phyloP scores from a whole-genome alignment of 2,888 invertebrate species.

The Theretra japonica region DNA sequence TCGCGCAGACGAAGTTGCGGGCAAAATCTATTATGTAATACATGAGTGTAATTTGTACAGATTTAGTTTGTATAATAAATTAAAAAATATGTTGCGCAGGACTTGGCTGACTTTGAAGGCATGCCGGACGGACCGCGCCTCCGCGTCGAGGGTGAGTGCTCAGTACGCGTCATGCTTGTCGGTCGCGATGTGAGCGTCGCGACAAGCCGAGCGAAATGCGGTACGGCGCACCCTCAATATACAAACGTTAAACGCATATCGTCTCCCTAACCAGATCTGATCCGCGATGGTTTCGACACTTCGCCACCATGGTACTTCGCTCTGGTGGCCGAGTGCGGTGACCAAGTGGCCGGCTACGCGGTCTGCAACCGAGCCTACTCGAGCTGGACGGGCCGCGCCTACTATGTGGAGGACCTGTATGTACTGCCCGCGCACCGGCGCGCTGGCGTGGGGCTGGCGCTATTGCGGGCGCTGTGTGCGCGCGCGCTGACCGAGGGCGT shows the following conservation, averaged over 20 bases:
- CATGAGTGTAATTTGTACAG: too few relatives aligned
- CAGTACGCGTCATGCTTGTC: too few relatives aligned
- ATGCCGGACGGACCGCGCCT: slow-evolving; percentile 86
- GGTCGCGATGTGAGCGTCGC: too few relatives aligned
- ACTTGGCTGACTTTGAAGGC: slow-evolving; percentile 88
- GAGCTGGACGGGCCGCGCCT: slow-evolving; percentile 92
- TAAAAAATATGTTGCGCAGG: slow-evolving; percentile 66
- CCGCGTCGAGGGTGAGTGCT: slow-evolving; percentile 72
- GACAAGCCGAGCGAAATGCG: too few relatives aligned
- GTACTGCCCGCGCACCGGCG: slow-evolving; percentile 87
- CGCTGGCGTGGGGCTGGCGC: slow-evolving; percentile 85
- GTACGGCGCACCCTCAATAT: too few relatives aligned
- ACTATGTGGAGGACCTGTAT: slow-evolving; percentile 94
- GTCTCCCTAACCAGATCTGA: slow-evolving; percentile 75
- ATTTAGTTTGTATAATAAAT: too few relatives aligned
- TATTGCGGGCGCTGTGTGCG: slow-evolving; percentile 80
- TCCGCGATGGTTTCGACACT: slow-evolving; percentile 88
- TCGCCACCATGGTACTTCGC: slow-evolving; percentile 86
- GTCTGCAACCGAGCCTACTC: slow-evolving; percentile 93
- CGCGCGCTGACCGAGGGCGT: slow-evolving; percentile 73
- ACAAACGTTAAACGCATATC: not conserved
- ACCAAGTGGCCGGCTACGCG: slow-evolving; percentile 88
- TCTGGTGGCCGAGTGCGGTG: slow-evolving; percentile 84
- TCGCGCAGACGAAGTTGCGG: too few relatives aligned
- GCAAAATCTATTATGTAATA: too few relatives aligned